phyloP scores from a whole-genome alignment of 2,113 vertebrate species.

The Carassius gibelio region DNA sequence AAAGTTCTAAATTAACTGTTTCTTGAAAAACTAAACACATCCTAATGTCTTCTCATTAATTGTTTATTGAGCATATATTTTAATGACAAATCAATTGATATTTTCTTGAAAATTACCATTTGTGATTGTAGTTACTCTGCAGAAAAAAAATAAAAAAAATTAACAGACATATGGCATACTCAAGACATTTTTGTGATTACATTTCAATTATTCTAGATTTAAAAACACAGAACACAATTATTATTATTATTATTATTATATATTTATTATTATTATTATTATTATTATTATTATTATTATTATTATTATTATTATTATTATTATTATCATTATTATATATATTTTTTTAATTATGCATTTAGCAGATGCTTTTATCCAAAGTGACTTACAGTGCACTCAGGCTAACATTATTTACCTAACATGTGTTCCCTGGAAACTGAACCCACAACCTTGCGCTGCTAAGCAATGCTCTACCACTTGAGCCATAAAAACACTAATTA shows the following conservation, averaged over 20 bases:
- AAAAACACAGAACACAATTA: neutral
- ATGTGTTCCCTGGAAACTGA: too few relatives aligned
- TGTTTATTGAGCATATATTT: neutral
- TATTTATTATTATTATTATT: neutral
- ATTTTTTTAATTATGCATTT: too few relatives aligned
- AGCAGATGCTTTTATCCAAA: too few relatives aligned
- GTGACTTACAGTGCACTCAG: too few relatives aligned
- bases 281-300: neutral
- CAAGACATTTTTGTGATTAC: neutral
- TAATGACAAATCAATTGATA: neutral
- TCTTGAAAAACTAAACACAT: neutral
- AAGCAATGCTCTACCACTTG: too few relatives aligned
- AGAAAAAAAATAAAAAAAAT: too few relatives aligned
- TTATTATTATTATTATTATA: neutral
- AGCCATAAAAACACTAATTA: neutral
- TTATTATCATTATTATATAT: too few relatives aligned
- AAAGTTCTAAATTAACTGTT: neutral
- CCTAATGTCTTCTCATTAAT: neutral
- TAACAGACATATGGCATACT: neutral
- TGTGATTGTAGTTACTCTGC: neutral
- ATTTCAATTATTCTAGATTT: too few relatives aligned
- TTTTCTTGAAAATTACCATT: neutral
- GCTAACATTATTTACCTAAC: too few relatives aligned
- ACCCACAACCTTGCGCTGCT: too few relatives aligned
- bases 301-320: neutral